Conservation (phyloP, 2,797 vertebrate genomes). For the Morus bassanus region DNA sequence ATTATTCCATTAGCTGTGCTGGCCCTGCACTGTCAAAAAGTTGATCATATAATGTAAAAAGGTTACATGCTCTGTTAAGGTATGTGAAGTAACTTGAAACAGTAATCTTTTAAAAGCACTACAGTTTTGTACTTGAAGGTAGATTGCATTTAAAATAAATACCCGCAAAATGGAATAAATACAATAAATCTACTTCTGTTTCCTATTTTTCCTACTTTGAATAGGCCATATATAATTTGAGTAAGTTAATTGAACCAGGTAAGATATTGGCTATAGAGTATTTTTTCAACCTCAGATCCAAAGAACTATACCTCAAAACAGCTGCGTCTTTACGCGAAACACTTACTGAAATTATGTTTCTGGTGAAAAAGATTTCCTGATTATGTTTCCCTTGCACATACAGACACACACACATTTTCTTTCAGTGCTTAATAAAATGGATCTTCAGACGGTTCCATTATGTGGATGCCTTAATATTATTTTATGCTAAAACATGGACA, state of each 20-base stretch:
- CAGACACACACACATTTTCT: constrained; percentile 18
- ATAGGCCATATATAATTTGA: background rate
- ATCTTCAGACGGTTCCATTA: constrained; percentile 59
- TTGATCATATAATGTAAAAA: constrained; percentile 84
- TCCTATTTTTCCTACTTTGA: constrained; percentile 12
- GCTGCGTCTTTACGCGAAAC: fast-evolving
- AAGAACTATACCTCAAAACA: background rate
- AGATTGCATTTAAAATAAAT: constrained; percentile 52
- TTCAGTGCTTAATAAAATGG: constrained; percentile 59
- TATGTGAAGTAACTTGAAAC: constrained; percentile 81
- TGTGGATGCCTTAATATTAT: constrained; percentile 64
- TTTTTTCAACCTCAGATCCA: background rate
- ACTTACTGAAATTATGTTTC: background rate
- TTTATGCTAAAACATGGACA: constrained; percentile 64
- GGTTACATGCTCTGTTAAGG: constrained; percentile 80
- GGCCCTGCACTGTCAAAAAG: constrained; percentile 81
- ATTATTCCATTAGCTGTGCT: constrained; percentile 87
- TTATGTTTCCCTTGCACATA: constrained; percentile 3
- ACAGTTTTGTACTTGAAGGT: constrained; percentile 42
- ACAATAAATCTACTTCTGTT: constrained; percentile 5
- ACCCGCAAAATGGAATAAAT: constrained; percentile 7
- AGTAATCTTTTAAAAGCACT: constrained; percentile 43
- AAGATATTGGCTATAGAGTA: background rate
- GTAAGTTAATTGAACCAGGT: constrained; percentile 12
- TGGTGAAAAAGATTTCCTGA: constrained; percentile 8